Evolutionary conservation across 2,888 invertebrate species (phyloP), one percentile per base, ranked within the genome.

Genomic region (Sipunculus nudus): DNA sequence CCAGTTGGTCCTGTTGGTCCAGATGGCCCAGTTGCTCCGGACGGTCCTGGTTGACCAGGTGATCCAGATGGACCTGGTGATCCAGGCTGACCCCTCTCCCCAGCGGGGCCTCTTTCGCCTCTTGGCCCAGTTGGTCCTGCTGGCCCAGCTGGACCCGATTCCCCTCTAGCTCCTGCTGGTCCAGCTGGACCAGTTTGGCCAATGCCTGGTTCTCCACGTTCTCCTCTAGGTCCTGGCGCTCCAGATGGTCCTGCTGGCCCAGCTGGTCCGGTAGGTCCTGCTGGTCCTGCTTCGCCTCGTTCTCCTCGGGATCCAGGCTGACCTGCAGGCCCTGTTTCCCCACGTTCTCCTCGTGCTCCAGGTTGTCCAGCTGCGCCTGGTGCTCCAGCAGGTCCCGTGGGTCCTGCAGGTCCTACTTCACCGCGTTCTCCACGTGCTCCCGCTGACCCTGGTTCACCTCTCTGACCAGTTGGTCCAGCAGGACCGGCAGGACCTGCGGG

Each of bases 51-150:
- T 13, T n/a, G n/a, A n/a, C 63, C 57, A 28, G 39, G 40, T 2
- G 52, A 52, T 45, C 59, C 65, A 13, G 49, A 54, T 54, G 28
- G 39, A 13, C 67, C 67, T 19, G 41, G 48, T 16, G 45, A 46
- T 32, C 68, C 68, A n/a, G 25, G 21, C 23, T n/a, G 13, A 23
- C 67, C 64, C n/a, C 32, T 43, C 3, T 38, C 49, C 6, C 38
- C 21, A 31, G 26, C 46, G 3, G 47, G 19, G 16, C 58, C 58
- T 4, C 38, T 21, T 19, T 59, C 47, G 19, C 60, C 60, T 5
- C 10, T 8, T n/a, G n/a, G n/a, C n/a, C 59, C 59, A 21, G 32
- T 10, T 26, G n/a, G 16, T 16, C 59, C 59, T 35, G 41, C 28
- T 40, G 59, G 54, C 4, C 59, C 59, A 31, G 52, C 19, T 31